Conservation (phyloP, 2,797 vertebrate genomes). For the Denticeps clupeoides region DNA sequence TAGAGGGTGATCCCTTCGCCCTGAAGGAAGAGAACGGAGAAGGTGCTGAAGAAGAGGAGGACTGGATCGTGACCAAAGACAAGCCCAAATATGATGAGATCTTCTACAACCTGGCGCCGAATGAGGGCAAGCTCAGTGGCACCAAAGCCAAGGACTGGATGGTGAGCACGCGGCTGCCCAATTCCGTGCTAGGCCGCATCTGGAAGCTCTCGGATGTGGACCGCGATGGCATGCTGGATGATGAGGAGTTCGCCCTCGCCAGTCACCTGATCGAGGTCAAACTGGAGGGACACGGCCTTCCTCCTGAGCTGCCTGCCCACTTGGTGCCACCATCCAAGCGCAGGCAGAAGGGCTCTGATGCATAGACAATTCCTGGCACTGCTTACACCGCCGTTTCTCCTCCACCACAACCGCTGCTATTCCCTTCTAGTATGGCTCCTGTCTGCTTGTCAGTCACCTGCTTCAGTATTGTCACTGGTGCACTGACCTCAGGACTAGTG, state of each 20-base stretch:
- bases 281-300: slow-evolving; percentile 83
- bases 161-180: slow-evolving; percentile 83
- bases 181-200: slow-evolving; percentile 84
- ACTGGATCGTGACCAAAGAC: slow-evolving; percentile 88
- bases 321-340: slow-evolving; percentile 86
- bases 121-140: slow-evolving; percentile 83
- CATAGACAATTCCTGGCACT: slow-evolving; percentile 44
- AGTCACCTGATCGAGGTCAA: slow-evolving; percentile 89
- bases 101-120: slow-evolving; percentile 84
- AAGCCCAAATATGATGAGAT: slow-evolving; percentile 93
- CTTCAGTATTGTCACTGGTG: no score
- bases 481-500: no score
- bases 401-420: slow-evolving; percentile 13
- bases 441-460: no score
- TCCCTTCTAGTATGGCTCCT: no score
- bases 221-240: slow-evolving; percentile 85
- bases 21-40: slow-evolving; percentile 54
- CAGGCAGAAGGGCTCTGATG: slow-evolving; percentile 79
- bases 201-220: slow-evolving; percentile 92
- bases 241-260: slow-evolving; percentile 86
- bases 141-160: slow-evolving; percentile 87
- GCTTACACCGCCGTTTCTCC: slow-evolving; percentile 23
- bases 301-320: slow-evolving; percentile 70
- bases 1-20: slow-evolving; percentile 64
- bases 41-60: slow-evolving; percentile 52